Conservation (phyloP, 2,797 vertebrate genomes). For the Myiotriccus ornatus region DNA sequence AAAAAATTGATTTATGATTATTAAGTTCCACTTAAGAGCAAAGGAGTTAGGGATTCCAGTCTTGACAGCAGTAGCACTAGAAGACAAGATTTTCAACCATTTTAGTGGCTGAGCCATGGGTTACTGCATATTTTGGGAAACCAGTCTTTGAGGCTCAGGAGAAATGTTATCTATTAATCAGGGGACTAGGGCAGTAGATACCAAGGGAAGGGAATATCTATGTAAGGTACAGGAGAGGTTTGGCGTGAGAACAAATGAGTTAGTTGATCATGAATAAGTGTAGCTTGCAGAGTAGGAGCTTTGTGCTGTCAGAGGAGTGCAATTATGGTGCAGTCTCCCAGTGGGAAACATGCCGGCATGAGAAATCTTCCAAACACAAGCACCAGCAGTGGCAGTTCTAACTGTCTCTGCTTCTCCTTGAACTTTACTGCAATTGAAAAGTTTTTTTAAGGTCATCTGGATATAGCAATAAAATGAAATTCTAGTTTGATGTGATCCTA, state of each 20-base stretch:
- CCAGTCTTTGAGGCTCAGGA: background rate
- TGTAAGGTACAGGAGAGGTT: background rate
- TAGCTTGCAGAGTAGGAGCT: background rate
- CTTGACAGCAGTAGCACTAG: background rate
- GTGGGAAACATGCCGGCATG: background rate
- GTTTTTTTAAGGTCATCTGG: background rate
- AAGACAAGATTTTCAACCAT: background rate
- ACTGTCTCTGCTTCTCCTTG: background rate
- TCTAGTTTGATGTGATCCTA: background rate
- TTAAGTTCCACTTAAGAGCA: background rate
- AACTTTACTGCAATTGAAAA: background rate
- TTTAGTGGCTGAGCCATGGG: background rate
- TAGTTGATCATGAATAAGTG: background rate
- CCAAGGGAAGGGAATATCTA: background rate
- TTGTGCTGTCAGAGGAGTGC: background rate
- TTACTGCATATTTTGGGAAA: background rate
- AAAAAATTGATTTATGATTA: background rate
- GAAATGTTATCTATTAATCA: background rate
- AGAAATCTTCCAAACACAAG: background rate
- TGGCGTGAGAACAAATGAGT: background rate
- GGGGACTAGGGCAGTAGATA: background rate
- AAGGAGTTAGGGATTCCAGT: background rate
- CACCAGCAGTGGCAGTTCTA: background rate
- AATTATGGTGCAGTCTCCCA: background rate
- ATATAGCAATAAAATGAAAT: background rate